Evolutionary conservation across 2,113 vertebrate genomes (phyloP), one percentile per base, ranked within the genome.

Genomic region (Balaeniceps rex): DNA sequence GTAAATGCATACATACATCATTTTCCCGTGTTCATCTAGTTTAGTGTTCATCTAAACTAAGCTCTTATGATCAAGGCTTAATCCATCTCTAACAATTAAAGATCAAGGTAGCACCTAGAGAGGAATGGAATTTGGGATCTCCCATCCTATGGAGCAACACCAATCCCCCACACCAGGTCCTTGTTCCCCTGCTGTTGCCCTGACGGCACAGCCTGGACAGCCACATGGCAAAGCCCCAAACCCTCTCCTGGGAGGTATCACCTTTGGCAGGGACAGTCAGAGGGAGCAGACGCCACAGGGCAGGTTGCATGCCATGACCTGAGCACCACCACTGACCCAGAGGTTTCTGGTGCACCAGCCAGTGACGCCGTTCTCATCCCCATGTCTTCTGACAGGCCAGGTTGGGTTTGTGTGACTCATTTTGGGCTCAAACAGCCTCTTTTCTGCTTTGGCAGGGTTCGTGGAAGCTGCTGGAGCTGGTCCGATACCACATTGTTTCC

Each of bases 401-500:
- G 21, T 1, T 65, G 19, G 6, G 29, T 75, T 65, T 78, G 22
- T 34, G 14, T 42, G 82, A 79, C n/a, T 72, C 60, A 9, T 24
- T 49, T 36, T 33, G 79, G 34, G 19, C 61, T 95, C 40, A 97
- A 92, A 44, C 2, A 10, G 13, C 24, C 7, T 94, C 40, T 77
- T 63, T 58, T 94, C 87, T 82, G 74, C 47, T 84, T 96, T 52
- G 90, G 19, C 92, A 99, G 99, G 99, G 99, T 54, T 98, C 96
- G 55, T 92, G 82, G 77, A 99, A 99, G 90, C 97, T 99, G 92
- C 94, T 99, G 94, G 99, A 99, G 94, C 97, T 99, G 10, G 64
- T 99, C 79, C 96, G 98, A 93, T 98, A 99, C 65, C 99, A 99
- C 96, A 85, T 99, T 19, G 70, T 99, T 61, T 78, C 97, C 10